Evolutionary conservation across 2,113 vertebrate species (phyloP), one percentile per base, ranked within the genome.

Genomic region (Odontophorus gujanensis): DNA sequence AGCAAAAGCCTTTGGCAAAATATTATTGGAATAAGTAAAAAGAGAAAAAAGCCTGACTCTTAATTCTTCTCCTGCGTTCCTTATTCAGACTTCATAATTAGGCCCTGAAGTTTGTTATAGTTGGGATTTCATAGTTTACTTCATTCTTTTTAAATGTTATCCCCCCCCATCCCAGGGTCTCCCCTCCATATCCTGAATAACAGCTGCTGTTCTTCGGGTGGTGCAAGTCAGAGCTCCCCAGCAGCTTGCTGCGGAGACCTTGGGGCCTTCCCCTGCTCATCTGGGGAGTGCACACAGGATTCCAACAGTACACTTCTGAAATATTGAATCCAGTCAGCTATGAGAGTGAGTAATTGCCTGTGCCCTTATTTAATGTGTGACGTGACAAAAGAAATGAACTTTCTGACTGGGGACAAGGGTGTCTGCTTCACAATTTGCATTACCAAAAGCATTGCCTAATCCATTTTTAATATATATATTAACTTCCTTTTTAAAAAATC

Each of bases 1-100:
- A 78, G 82, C 50, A 77, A 9, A 75, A 86, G 88, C 92, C 80
- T 36, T 78, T 45, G 80, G 88, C 76, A 84, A 95, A 83, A 43
- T 7, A 34, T 6, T 59, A 22, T 25, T 78, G 53, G 47, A 75
- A 65, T 47, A 38, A 67, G 51, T 75, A 22, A 87, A 89, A 81
- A 74, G 7, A 16, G 36, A 24, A 42, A 42, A 32, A n/a, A n/a
- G 3, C 5, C 38, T 69, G 22, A 4, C 7, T 77, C 7, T 9
- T 38, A 71, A 81, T 67, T 81, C 25, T 53, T n/a, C 51, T 65
- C 69, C 14, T 34, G 7, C 5, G 2, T 71, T 80, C 38, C 65
- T 83, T 0, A 0, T 24, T 67, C 65, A 40, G 57, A 7, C 47
- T 58, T 28, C 42, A 5, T 17, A 62, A 34, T 63, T 17, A 42